A percentile compares a stretch with the other conserved stretches of the same genome.
These are phyloP conservation scores for Drosophila rhopaloa DNA, from an alignment of 1,140 invertebrate species.

Conservation along the genomic window DNA sequence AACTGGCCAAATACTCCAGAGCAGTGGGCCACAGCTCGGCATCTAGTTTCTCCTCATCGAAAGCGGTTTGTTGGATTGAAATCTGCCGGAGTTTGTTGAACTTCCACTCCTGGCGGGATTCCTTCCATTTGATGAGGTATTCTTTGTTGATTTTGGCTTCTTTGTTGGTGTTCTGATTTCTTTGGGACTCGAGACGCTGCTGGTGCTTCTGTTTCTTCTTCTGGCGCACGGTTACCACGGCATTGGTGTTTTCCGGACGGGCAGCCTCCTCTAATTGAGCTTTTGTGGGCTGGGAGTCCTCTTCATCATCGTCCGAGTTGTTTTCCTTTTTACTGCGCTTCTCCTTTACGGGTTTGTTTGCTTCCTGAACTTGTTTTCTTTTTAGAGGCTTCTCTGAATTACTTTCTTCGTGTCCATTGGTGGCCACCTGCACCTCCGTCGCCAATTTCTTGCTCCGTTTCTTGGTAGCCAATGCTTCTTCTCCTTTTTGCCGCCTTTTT, in stretches of 20 bases:
- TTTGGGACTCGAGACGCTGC: slow-evolving; percentile 64
- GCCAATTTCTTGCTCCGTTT: slow-evolving; percentile 18
- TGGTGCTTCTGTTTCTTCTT: slow-evolving; percentile 80
- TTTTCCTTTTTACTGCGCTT: slow-evolving; percentile 54
- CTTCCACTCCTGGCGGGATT: slow-evolving; percentile 89
- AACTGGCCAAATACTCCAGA: slow-evolving; percentile 89
- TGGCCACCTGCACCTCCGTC: background rate
- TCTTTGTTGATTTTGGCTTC: slow-evolving; percentile 85
- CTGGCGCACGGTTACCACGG: slow-evolving; percentile 73
- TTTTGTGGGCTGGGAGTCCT: slow-evolving; percentile 57
- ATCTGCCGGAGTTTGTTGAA: slow-evolving; percentile 91
- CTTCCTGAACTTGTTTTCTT: slow-evolving; percentile 32
- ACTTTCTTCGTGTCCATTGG: background rate
- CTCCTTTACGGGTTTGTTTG: slow-evolving; percentile 7
- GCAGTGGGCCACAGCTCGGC: slow-evolving; percentile 87
- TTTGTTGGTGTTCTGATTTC: slow-evolving; percentile 63
- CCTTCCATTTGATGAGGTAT: slow-evolving; percentile 89
- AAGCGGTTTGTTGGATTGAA: slow-evolving; percentile 89
- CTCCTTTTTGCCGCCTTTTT: background rate
- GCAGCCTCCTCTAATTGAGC: slow-evolving; percentile 65
- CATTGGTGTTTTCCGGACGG: slow-evolving; percentile 72
- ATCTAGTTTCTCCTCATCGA: slow-evolving; percentile 86
- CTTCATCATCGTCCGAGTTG: slow-evolving; percentile 33
- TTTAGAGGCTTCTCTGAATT: slow-evolving; percentile 36
- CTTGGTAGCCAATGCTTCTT: background rate